These are phyloP conservation scores for Prochilodus magdalenae DNA, from an alignment of 2,113 vertebrate genomes.

Conservation along the genomic window DNA sequence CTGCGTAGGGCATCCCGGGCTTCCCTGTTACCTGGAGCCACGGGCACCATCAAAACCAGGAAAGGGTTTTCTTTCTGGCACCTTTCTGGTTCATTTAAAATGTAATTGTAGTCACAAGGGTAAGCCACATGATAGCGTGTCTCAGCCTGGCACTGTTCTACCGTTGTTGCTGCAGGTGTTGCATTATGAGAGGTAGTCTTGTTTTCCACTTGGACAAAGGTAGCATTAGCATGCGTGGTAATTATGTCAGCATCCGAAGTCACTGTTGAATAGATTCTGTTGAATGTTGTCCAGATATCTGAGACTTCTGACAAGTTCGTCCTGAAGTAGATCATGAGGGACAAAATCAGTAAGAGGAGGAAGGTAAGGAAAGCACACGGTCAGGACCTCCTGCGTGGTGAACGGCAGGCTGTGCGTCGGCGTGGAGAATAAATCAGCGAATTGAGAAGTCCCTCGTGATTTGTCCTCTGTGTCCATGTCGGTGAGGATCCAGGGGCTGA, in stretches of 20 bases:
- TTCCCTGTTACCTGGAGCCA: constrained; percentile 61
- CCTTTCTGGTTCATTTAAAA: constrained; percentile 66
- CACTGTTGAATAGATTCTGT: neutral
- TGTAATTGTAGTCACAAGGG: constrained; percentile 67
- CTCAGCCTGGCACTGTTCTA: constrained; percentile 25
- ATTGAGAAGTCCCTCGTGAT: too few species aligned
- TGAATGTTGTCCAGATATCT: constrained; percentile 11
- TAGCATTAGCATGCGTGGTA: neutral
- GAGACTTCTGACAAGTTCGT: neutral
- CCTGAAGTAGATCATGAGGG: constrained; percentile 23
- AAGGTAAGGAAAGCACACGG: neutral
- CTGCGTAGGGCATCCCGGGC: constrained; percentile 64
- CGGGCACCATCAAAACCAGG: constrained; percentile 74
- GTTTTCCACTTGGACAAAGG: neutral
- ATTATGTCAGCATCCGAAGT: neutral
- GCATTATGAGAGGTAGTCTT: neutral
- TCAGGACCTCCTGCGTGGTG: too few species aligned
- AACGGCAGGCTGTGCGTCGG: neutral
- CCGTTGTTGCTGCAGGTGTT: neutral
- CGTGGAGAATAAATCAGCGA: too few species aligned
- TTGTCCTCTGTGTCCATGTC: too few species aligned
- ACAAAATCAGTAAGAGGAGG: constrained; percentile 3
- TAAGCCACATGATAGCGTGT: constrained; percentile 65
- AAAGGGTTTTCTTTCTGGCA: constrained; percentile 66
- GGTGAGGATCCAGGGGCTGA: too few species aligned